Evolutionary conservation across 2,888 invertebrate genomes (phyloP), one percentile per base, ranked within the genome.

Genomic region (Drosophila phalerata): DNA sequence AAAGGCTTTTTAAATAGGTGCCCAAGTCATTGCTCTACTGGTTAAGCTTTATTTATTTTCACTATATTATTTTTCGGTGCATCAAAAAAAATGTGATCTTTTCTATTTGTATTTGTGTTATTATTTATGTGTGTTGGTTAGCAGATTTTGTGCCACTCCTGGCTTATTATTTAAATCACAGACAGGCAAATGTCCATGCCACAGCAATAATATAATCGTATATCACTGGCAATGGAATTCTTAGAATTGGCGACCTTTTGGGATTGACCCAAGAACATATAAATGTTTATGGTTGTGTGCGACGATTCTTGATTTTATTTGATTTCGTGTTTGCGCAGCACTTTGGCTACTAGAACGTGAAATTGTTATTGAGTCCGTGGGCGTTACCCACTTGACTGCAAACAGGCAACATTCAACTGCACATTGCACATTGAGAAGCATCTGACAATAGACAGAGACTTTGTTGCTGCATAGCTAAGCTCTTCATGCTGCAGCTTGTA

Each of bases 251-350:
- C 43, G 25, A 55, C 28, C 40, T 22, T 22, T 13, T 25, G 15
- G 13, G 17, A 25, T 40, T 55, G 60, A 22, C 75, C 56, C n/a
- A 13, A 6, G 10, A 42, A 25, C 48, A 48, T 43, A 63, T 42
- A 42, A 53, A 15, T 65, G 60, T 62, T 51, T 73, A 56, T 56
- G 40, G 52, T 45, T 56, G 60, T 56, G 48, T 67, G 40, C 28
- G 58, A 34, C 43, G 77, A 68, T 61, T 70, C 66, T 43, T 25
- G 64, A 67, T 79, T 82, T 82, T 82, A 81, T 85, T 81, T 75
- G 79, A 70, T 70, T 79, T 61, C 47, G 51, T 85, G 85, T 81
- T 81, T 85, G 79, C 65, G 38, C 64, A 71, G 79, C 85, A 75
- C 76, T 81, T 72, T 58, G 62, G 56, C 60, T 58, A 78, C 38